These are phyloP conservation scores for Hystrix cristata DNA, from an alignment of 2,113 vertebrate species.

Conservation along the genomic window DNA sequence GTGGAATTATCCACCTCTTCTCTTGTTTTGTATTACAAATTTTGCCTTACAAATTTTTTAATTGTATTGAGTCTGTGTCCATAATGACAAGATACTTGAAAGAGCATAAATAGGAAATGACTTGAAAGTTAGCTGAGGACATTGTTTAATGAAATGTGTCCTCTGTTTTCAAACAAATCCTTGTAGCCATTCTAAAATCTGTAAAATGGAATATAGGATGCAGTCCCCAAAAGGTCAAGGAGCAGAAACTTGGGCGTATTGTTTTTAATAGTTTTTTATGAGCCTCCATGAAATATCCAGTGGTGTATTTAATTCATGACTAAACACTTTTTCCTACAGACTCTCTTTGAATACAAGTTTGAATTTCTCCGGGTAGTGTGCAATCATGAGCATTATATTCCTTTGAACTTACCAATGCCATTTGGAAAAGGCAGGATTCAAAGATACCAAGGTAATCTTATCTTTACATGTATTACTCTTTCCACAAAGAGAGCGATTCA, in stretches of 20 bases:
- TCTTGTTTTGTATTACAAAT: background rate
- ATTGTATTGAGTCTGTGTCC: constrained; percentile 11
- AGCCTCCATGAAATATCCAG: background rate
- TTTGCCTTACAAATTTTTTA: background rate
- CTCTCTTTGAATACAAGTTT: constrained; percentile 98
- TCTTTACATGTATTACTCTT: background rate
- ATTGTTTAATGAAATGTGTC: constrained; percentile 38
- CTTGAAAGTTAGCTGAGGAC: background rate
- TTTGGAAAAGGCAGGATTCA: constrained; percentile 98
- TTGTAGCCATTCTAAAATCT: background rate
- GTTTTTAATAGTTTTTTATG: background rate
- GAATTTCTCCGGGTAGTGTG: constrained; percentile 98
- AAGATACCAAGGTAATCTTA: constrained; percentile 96
- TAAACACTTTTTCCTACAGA: constrained; percentile 88
- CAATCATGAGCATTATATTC: constrained; percentile 98
- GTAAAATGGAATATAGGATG: background rate
- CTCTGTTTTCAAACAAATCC: constrained; percentile 29
- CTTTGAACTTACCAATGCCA: constrained; percentile 98
- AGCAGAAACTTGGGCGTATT: background rate
- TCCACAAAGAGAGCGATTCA: background rate
- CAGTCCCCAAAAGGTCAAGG: background rate
- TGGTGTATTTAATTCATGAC: constrained; percentile 49
- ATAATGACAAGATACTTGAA: constrained; percentile 37
- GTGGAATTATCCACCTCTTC: background rate
- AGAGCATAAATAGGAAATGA: constrained; percentile 35